phyloP scores from a whole-genome alignment of 1,140 invertebrate species.

The Diploscapter pachys region DNA sequence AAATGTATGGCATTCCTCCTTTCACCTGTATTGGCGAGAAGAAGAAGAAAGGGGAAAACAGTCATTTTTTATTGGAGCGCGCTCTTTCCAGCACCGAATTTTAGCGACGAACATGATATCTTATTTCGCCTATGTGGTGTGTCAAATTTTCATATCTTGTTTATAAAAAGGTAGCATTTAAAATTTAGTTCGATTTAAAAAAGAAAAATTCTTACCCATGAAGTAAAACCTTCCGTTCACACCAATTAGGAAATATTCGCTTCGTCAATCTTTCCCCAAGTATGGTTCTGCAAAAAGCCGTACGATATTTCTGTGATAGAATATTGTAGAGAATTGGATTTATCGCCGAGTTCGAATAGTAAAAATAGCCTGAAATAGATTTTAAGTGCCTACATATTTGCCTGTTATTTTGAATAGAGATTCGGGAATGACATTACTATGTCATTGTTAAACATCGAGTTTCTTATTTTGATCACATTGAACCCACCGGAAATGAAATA shows the following conservation, averaged over 20 bases:
- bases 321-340: conserved; percentile 45
- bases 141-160: no score
- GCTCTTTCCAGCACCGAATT: no score
- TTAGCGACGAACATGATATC: no score
- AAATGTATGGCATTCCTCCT: no score
- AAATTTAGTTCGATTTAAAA: no score
- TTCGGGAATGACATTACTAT: not conserved
- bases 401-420: not conserved
- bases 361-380: conserved; percentile 36
- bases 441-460: not conserved
- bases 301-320: conserved; percentile 36
- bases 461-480: conserved; percentile 3
- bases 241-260: conserved; percentile 13
- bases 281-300: conserved; percentile 38
- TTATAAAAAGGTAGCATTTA: no score
- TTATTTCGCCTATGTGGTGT: no score
- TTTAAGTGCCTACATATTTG: not conserved
- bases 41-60: no score
- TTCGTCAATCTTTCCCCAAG: conserved; percentile 24
- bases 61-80: no score
- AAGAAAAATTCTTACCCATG: no score
- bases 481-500: conserved; percentile 36
- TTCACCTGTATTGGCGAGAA: no score
- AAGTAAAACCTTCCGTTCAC: not conserved
- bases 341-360: conserved; percentile 39